Evolutionary conservation across 30 jellyfish, hydroid and myxozoan species (phyloP), one percentile per base, ranked within the genome.

Genomic region (Aurelia aurita): DNA sequence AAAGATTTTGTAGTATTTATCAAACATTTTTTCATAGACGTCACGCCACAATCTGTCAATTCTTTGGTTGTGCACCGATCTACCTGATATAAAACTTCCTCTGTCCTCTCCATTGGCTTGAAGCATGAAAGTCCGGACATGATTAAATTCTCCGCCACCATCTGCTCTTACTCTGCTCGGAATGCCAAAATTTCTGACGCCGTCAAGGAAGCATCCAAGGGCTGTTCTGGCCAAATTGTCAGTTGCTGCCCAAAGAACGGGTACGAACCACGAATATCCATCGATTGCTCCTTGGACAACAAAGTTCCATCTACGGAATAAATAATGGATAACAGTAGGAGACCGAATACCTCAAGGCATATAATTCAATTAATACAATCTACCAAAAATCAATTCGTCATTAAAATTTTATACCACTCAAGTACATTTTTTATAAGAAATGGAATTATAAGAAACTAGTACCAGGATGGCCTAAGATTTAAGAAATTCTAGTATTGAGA

Each of bases 151-250:
- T 15, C 29, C 69, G 4, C 95, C 95, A 23, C 70, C 13, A 63
- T 86, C 95, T 22, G 85, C 84, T 5, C 90, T 19, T 14, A 86
- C 95, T 18, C 95, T 35, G 0, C 55, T 34, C 5, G 90, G 95
- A 8, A 64, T 31, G n/a, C 90, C 95, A 76, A 22, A 53, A 0
- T 18, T 69, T 4, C 19, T 18, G 2, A 74, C 89, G 15, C 91
- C 95, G 20, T 62, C 66, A 14, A 54, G 60, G 66, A 86, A 86
- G 5, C 49, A 61, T 2, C 59, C 34, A 16, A 60, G 47, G 20
- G 64, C 95, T 29, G 95, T 86, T 3, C 29, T 67, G 20, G 95
- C 76, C 71, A 22, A 19, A 54, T 86, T 86, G 69, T 86, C 65
- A 11, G 35, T 1, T 45, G 55, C 31, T 19, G 86, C 65, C 64